These are phyloP conservation scores for Sycophila sp. DNA, from an alignment of 1,140 invertebrate genomes.

Conservation along the genomic window DNA sequence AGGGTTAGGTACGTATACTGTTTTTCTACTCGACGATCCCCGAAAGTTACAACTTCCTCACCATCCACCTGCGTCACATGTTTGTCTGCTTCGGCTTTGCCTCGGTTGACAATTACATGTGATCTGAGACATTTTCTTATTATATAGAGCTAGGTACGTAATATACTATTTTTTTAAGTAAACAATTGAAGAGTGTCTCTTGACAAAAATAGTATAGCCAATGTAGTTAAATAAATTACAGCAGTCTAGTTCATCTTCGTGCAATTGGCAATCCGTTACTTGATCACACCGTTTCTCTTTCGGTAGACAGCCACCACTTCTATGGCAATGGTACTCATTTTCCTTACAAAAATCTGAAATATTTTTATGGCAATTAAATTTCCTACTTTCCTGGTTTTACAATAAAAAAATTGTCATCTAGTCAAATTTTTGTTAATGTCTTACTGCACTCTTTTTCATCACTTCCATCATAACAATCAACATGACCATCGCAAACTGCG, in stretches of 20 bases:
- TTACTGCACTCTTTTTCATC: constrained; percentile 80
- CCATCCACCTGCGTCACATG: too few relatives aligned
- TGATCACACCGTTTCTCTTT: constrained; percentile 71
- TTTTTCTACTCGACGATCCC: too few relatives aligned
- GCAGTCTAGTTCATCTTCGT: constrained; percentile 80
- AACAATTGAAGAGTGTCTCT: neutral
- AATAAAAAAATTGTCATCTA: neutral
- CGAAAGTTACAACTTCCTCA: too few relatives aligned
- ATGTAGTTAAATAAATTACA: constrained; percentile 69
- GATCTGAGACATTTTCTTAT: too few relatives aligned
- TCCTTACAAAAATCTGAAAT: constrained; percentile 68
- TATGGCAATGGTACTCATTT: constrained; percentile 69
- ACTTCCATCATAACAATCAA: constrained; percentile 78
- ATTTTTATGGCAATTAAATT: neutral
- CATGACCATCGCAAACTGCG: constrained; percentile 80
- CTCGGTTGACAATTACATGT: too few relatives aligned
- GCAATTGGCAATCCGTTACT: constrained; percentile 70
- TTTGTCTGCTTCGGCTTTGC: too few relatives aligned
- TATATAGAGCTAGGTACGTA: too few relatives aligned
- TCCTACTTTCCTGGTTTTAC: too few relatives aligned
- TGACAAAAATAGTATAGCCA: too few relatives aligned
- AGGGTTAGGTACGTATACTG: too few relatives aligned
- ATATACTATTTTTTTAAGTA: neutral
- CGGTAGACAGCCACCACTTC: constrained; percentile 70
- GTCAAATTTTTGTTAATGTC: constrained; percentile 4